Percentiles rank a stretch among this genome's conserved stretches.
Evolutionary conservation across 2,797 vertebrate genomes (phyloP).

Genomic region (Oreochromis grahami): DNA sequence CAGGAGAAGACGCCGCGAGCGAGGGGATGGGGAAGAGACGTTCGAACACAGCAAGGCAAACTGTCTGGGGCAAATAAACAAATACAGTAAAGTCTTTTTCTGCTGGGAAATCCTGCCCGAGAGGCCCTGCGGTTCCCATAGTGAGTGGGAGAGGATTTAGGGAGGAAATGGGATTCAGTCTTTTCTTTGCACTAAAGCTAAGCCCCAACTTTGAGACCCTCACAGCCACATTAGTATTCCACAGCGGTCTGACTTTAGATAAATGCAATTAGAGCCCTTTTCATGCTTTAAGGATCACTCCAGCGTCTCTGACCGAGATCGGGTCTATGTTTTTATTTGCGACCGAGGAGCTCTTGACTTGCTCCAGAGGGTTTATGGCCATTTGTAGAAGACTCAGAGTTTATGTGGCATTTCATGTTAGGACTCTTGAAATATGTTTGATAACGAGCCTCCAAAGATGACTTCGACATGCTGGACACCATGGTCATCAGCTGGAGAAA

Average conservation of each 20-base stretch:
- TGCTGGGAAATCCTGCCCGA: constrained; percentile 25
- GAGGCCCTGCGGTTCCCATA: constrained; percentile 51
- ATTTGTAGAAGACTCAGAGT: background rate
- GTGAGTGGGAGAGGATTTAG: constrained; percentile 21
- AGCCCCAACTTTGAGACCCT: background rate
- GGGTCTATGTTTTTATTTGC: constrained; percentile 2
- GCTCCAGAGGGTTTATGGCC: background rate
- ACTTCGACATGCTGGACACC: background rate
- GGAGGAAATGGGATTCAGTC: constrained; percentile 27
- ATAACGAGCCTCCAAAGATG: background rate
- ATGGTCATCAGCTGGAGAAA: background rate
- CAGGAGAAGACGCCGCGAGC: background rate
- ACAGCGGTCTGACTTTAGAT: constrained; percentile 8
- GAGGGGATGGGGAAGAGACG: background rate
- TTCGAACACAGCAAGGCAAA: constrained; percentile 6
- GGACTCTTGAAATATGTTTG: background rate
- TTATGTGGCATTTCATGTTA: background rate
- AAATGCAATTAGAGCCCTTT: constrained; percentile 49
- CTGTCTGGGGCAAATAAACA: constrained; percentile 50
- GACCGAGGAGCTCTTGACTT: background rate
- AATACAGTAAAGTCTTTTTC: constrained; percentile 41
- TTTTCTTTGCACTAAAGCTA: constrained; percentile 9
- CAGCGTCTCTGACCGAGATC: constrained; percentile 12
- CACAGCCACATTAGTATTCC: constrained; percentile 52
- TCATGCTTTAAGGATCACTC: constrained; percentile 35